Evolutionary conservation across 2,888 invertebrate species (phyloP).

Genomic region (Oasisia sp.): DNA sequence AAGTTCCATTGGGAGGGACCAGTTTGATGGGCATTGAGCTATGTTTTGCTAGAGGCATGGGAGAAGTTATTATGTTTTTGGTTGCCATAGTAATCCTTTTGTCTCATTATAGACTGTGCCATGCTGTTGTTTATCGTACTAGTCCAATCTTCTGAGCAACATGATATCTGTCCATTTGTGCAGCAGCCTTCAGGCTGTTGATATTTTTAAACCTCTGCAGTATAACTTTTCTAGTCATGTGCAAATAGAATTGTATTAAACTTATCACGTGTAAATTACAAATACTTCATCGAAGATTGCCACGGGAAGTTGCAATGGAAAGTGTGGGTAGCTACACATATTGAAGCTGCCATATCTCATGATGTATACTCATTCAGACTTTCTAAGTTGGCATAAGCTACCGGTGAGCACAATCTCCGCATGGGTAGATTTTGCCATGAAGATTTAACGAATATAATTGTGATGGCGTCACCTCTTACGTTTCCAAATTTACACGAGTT

Average conservation of each 20-base stretch:
- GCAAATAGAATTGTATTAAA: neutral
- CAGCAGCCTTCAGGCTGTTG: neutral
- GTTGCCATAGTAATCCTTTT: neutral
- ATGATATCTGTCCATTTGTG: neutral
- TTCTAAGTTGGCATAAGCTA: too few species aligned
- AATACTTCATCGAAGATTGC: neutral
- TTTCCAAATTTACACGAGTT: too few species aligned
- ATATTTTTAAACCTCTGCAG: neutral
- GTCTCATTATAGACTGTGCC: neutral
- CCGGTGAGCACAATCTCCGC: too few species aligned
- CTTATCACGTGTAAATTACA: neutral
- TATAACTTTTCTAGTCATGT: constrained; percentile 4
- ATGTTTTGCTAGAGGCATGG: neutral
- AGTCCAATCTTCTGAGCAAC: neutral
- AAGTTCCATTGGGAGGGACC: neutral
- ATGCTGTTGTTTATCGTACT: neutral
- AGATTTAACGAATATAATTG: too few species aligned
- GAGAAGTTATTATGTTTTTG: neutral
- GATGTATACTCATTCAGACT: neutral
- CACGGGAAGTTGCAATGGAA: neutral
- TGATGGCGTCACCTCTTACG: too few species aligned
- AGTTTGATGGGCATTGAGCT: neutral
- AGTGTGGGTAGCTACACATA: neutral
- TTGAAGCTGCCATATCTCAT: neutral
- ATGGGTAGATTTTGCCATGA: too few species aligned